These are phyloP conservation scores for Clarias magur DNA, from an alignment of 2,113 vertebrate genomes.

Conservation along the genomic window DNA sequence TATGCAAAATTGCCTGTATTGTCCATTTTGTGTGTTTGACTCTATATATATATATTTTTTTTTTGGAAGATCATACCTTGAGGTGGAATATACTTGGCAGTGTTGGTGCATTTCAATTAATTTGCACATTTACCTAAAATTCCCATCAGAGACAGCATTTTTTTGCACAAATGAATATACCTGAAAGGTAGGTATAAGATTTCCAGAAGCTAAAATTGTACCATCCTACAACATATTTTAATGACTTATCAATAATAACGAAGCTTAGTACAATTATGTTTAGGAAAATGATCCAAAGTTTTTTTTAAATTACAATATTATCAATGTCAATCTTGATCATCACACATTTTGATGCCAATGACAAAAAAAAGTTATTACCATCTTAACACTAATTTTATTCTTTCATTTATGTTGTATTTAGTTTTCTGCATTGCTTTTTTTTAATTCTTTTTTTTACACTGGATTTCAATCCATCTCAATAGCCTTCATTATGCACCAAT, in stretches of 20 bases:
- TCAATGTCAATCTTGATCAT: background rate
- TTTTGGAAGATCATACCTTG: background rate
- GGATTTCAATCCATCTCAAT: background rate
- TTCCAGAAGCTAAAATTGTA: background rate
- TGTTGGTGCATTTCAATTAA: background rate
- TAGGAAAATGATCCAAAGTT: background rate
- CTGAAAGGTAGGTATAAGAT: background rate
- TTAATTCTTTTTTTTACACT: no score
- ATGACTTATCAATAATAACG: background rate
- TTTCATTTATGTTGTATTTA: background rate
- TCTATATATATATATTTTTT: background rate
- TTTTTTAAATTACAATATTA: background rate
- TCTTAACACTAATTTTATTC: background rate
- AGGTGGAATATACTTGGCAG: slow-evolving; percentile 3
- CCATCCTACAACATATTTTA: background rate
- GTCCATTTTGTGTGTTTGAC: background rate
- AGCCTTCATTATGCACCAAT: background rate
- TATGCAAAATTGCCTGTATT: background rate
- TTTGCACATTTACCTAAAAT: background rate
- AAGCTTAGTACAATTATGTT: background rate
- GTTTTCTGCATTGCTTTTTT: no score
- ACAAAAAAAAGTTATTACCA: background rate
- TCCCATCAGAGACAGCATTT: background rate
- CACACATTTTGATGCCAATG: background rate
- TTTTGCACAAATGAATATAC: background rate